Base-by-base conservation (phyloP, 2,797 vertebrate species). In the Hippoglossus hippoglossus region DNA sequence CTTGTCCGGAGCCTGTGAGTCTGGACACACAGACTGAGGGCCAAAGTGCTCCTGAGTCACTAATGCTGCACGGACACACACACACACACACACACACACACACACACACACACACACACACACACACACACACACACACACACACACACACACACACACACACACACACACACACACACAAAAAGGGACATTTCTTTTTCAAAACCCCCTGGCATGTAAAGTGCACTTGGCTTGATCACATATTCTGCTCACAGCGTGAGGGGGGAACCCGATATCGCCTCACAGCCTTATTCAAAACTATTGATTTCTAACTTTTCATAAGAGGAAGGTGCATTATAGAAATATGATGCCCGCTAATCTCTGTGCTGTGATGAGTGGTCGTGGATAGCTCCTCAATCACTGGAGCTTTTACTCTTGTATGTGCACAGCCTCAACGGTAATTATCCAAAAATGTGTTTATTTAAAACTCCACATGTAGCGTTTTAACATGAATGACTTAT, bases 231-330 rank as follows among this genome's bases (percentile, higher is more conserved):
- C 89, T 91, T 93, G 88, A 93, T 93, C 87, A 91, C 78, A 90
- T 72, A 67, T 85, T 55, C 64, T 54, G 47, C 22, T 68, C 54
- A 67, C 67, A 76, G 58, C 6, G 39, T 6, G 9, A 24, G 52
- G 31, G 46, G 73, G 90, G 84, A 94, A 91, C 58, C 28, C 0
- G 79, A 93, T 91, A 92, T 90, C 69, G 74, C 70, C 84, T 79
- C 65, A 36, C 69, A 69, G 81, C 82, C 91, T 92, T 90, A 92
- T 88, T 93, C 78, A 91, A 85, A 91, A 69, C 31, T 74, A 94
- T 95, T 81, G 94, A 94, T 94, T 92, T 80, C 80, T 51, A 84
- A 84, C 83, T 85, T 91, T 93, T 93, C 86, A 93, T 92, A 87
- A 85, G 80, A 88, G 83, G 77, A 88, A 75, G 84, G 86, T 90